A percentile compares a stretch with the other conserved stretches of the same genome.
These are phyloP conservation scores for Homalodisca vitripennis DNA, from an alignment of 1,140 invertebrate genomes.

Conservation along the genomic window DNA sequence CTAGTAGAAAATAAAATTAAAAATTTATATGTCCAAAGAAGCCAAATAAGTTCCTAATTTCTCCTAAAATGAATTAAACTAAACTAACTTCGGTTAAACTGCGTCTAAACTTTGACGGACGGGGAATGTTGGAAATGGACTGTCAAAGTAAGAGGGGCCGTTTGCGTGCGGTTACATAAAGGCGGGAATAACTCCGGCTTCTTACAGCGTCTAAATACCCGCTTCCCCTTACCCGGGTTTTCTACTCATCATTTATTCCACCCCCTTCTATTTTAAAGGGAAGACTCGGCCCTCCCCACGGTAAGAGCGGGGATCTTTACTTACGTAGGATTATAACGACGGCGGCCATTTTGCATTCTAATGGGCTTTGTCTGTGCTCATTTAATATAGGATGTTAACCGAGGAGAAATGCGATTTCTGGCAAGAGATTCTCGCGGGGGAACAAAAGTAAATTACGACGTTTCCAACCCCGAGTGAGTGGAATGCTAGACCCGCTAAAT, in stretches of 20 bases:
- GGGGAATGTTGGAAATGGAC: too few relatives aligned
- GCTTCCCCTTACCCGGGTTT: not conserved
- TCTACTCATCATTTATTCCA: constrained; percentile 19
- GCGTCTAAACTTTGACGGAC: too few relatives aligned
- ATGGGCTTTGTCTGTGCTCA: constrained; percentile 23
- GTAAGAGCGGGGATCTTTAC: constrained; percentile 21
- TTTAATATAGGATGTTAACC: constrained; percentile 25
- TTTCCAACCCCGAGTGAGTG: constrained; percentile 2
- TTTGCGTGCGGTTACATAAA: not conserved
- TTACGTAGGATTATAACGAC: constrained; percentile 20
- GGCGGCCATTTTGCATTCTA: constrained; percentile 26
- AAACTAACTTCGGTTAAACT: too few relatives aligned
- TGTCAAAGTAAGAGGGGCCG: too few relatives aligned
- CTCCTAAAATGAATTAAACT: too few relatives aligned
- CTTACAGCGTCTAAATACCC: too few relatives aligned
- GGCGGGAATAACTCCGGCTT: not conserved
- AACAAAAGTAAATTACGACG: constrained; percentile 25
- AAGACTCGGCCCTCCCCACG: not conserved
- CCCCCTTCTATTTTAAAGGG: not conserved
- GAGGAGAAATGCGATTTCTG: constrained; percentile 20
- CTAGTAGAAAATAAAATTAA: too few relatives aligned
- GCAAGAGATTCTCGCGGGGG: constrained; percentile 14
- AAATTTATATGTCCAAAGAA: too few relatives aligned
- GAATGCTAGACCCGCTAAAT: not conserved
- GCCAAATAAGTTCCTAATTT: too few relatives aligned